Evolutionary conservation across 2,888 invertebrate species (phyloP).

Genomic region (Atherix ibis): DNA sequence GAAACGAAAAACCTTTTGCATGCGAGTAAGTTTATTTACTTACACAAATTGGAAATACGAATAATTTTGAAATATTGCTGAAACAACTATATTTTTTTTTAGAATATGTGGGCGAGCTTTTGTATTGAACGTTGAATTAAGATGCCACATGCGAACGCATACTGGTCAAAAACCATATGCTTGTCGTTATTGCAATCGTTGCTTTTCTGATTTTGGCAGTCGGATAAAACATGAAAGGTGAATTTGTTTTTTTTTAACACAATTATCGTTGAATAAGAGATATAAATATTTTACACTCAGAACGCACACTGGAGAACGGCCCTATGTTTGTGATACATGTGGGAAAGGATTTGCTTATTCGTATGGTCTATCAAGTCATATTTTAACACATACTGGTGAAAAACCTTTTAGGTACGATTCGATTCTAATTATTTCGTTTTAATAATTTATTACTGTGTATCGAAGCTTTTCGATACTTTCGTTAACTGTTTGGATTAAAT

Average conservation of each 20-base stretch:
- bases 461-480: too few species aligned
- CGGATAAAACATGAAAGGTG: conserved; percentile 32
- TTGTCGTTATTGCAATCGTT: conserved; percentile 28
- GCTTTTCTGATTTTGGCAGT: conserved; percentile 31
- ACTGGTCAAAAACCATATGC: conserved; percentile 31
- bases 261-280: neutral
- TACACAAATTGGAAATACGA: neutral
- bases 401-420: conserved; percentile 27
- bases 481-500: too few species aligned
- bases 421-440: too few species aligned
- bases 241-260: neutral
- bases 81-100: conserved; percentile 1
- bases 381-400: conserved; percentile 29
- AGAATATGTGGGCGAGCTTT: conserved; percentile 30
- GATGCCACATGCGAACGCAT: conserved; percentile 32
- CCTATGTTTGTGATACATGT: conserved; percentile 27
- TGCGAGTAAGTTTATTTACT: conserved; percentile 24
- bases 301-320: conserved; percentile 28
- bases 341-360: conserved; percentile 29
- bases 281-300: conserved; percentile 14
- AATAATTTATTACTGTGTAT: too few species aligned
- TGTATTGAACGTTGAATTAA: conserved; percentile 28
- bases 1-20: conserved; percentile 28
- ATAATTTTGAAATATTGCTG: neutral
- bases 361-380: conserved; percentile 27